A percentile compares a stretch with the other conserved stretches of the same genome.
Evolutionary conservation across 2,797 vertebrate species (phyloP).

Genomic region (Moxostoma hubbsi): DNA sequence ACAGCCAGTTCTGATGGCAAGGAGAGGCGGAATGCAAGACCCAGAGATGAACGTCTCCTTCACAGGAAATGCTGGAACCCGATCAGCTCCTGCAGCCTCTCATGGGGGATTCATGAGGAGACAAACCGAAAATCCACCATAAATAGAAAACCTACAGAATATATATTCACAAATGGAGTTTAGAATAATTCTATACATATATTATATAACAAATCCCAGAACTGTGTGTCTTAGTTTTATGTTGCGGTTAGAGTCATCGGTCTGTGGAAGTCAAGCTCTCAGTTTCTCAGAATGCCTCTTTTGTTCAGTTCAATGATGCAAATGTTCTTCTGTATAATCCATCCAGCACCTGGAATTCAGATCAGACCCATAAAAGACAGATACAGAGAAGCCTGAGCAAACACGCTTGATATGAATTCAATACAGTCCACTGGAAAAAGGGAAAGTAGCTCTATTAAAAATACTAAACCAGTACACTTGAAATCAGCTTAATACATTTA

Average conservation of each 20-base stretch:
- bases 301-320: conserved; percentile 64
- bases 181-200: not conserved
- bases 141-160: not conserved
- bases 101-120: too few relatives aligned
- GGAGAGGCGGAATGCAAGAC: conserved; percentile 53
- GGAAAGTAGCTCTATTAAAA: too few relatives aligned
- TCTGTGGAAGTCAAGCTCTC: conserved; percentile 47
- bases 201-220: conserved; percentile 43
- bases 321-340: conserved; percentile 72
- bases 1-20: conserved; percentile 40
- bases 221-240: conserved; percentile 25
- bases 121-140: not conserved
- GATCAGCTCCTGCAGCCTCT: too few relatives aligned
- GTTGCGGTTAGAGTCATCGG: conserved; percentile 45
- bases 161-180: too few relatives aligned
- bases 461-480: too few relatives aligned
- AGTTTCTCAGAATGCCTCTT: conserved; percentile 67
- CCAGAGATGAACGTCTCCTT: conserved; percentile 67
- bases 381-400: conserved; percentile 39
- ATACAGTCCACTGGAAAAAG: not conserved
- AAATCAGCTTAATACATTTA: too few relatives aligned
- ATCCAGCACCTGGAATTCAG: conserved; percentile 75
- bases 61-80: conserved; percentile 67
- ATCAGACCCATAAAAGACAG: conserved; percentile 63
- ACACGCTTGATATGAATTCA: conserved; percentile 67